phyloP scores from a whole-genome alignment of 92 coral and sea anemone species.

The Pocillopora meandrina region DNA sequence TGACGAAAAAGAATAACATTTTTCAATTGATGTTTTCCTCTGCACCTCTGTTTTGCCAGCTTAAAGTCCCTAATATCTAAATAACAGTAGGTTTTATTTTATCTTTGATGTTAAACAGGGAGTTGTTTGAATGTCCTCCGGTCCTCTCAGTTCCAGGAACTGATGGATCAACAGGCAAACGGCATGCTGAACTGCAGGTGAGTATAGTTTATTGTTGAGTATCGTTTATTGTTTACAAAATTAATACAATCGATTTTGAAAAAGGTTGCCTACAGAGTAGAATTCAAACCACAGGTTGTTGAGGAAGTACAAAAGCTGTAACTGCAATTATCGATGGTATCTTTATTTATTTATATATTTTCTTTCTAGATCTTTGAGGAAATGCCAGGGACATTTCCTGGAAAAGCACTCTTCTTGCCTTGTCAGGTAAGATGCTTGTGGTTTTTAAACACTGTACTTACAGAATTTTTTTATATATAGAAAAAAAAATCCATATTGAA shows the following conservation, averaged over 20 bases:
- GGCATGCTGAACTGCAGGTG: conserved; percentile 7
- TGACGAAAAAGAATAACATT: no score
- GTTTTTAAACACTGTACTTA: background rate
- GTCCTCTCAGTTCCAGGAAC: conserved; percentile 20
- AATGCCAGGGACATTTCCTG: conserved; percentile 34
- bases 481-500: no score
- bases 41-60: no score
- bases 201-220: no score
- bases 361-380: conserved; percentile 35
- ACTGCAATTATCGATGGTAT: background rate
- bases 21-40: no score
- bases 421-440: conserved; percentile 20
- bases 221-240: background rate
- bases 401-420: conserved; percentile 39
- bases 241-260: background rate
- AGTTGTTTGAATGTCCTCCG: conserved; percentile 70
- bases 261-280: no score
- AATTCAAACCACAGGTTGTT: no score
- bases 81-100: background rate
- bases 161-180: background rate
- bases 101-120: conserved; percentile 26
- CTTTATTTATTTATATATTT: background rate
- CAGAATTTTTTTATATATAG: no score
- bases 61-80: no score
- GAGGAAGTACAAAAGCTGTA: no score